phyloP scores from a whole-genome alignment of 2,888 invertebrate species.

The Slavum lentiscoides region DNA sequence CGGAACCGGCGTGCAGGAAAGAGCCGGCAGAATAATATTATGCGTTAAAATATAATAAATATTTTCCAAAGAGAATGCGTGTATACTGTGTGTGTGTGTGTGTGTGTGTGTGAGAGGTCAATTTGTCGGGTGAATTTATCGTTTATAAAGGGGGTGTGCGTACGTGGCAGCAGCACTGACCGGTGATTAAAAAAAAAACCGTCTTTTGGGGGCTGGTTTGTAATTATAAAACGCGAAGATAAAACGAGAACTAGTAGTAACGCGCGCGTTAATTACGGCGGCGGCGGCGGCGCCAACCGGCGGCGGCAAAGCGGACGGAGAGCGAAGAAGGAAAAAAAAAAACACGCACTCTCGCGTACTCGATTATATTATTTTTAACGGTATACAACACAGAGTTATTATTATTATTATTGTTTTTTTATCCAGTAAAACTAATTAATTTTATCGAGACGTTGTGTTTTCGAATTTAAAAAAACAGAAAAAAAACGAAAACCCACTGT shows the following conservation, averaged over 20 bases:
- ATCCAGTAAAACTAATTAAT: constrained; percentile 36
- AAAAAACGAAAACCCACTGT: no score
- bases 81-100: no score
- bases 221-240: constrained; percentile 45
- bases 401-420: constrained; percentile 23
- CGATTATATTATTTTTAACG: constrained; percentile 23
- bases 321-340: not conserved
- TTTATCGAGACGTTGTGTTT: constrained; percentile 12
- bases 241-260: constrained; percentile 43
- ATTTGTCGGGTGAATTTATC: constrained; percentile 1
- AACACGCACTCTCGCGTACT: not conserved
- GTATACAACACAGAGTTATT: constrained; percentile 9
- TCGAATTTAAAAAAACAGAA: no score
- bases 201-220: constrained; percentile 45
- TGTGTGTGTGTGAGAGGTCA: no score
- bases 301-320: not conserved
- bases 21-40: no score
- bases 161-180: not conserved
- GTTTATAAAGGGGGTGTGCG: not conserved
- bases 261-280: constrained; percentile 24
- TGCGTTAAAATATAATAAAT: no score
- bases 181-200: constrained; percentile 41
- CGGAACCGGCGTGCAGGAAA: no score
- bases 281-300: constrained; percentile 27
- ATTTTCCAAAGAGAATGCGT: no score